Conservation (phyloP, 2,797 vertebrate genomes). For the Scleropages formosus region DNA sequence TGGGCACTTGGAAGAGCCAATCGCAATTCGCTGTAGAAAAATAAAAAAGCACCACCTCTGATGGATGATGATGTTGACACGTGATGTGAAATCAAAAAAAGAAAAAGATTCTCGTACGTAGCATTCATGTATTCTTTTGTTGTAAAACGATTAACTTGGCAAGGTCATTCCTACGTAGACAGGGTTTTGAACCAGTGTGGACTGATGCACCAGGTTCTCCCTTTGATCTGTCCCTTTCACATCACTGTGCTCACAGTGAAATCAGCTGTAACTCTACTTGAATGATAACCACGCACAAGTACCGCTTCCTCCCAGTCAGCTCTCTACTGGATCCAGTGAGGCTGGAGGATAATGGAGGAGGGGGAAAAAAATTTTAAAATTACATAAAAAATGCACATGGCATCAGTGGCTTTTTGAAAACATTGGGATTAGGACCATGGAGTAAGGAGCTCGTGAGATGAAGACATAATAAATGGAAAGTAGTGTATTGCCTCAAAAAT, state of each 20-base stretch:
- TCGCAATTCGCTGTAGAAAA: constrained; percentile 10
- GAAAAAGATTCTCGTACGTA: constrained; percentile 16
- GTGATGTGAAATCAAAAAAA: constrained; percentile 21
- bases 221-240: constrained; percentile 16
- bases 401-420: too few relatives aligned
- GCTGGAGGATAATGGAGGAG: background rate
- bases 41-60: constrained; percentile 5
- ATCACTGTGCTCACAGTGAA: background rate
- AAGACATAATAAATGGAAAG: too few relatives aligned
- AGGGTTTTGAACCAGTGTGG: constrained; percentile 24
- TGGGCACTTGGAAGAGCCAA: background rate
- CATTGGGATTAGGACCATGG: too few relatives aligned
- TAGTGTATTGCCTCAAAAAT: background rate
- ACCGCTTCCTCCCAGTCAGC: constrained; percentile 3
- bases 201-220: constrained; percentile 18
- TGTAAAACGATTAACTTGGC: constrained; percentile 23
- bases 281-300: constrained; percentile 11
- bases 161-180: constrained; percentile 22
- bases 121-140: constrained; percentile 25
- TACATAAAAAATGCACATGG: too few relatives aligned
- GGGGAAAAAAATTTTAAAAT: too few relatives aligned
- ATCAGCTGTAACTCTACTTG: constrained; percentile 13
- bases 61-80: background rate
- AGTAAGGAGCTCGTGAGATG: too few relatives aligned
- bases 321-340: background rate